A percentile compares a stretch with the other conserved stretches of the same genome.
phyloP scores from a whole-genome alignment of 2,113 vertebrate genomes.

The Fulmarus glacialis region DNA sequence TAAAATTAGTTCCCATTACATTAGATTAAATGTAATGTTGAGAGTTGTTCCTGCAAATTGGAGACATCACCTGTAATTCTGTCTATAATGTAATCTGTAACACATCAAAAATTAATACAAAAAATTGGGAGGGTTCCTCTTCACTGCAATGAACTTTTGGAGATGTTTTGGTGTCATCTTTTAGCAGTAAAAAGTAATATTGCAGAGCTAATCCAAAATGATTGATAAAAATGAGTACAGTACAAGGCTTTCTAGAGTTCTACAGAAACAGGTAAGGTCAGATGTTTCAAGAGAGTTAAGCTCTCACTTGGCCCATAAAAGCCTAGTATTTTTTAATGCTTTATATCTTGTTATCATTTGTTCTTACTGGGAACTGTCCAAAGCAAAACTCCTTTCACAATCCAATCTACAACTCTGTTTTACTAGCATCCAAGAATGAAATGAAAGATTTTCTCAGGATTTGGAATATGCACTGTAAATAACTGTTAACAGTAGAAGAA shows the following conservation, averaged over 20 bases:
- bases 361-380: not conserved
- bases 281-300: not conserved
- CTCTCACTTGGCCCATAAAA: not conserved
- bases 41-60: not conserved
- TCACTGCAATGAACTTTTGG: not conserved
- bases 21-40: not conserved
- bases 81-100: not conserved
- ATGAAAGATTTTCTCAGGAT: not conserved
- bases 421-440: not conserved
- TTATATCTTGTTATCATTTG: not conserved
- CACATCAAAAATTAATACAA: not conserved
- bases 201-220: not conserved
- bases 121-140: not conserved
- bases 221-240: not conserved
- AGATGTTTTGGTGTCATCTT: not conserved
- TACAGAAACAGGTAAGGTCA: not conserved
- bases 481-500: not conserved
- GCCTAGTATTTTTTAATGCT: not conserved
- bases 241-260: not conserved
- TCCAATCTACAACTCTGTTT: not conserved
- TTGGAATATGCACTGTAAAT: not conserved
- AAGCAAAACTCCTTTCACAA: not conserved
- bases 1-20: not conserved
- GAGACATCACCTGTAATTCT: not conserved
- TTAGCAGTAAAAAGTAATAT: not conserved